Evolutionary conservation across 2,113 vertebrate species (phyloP).

Genomic region (Microtus ochrogaster): DNA sequence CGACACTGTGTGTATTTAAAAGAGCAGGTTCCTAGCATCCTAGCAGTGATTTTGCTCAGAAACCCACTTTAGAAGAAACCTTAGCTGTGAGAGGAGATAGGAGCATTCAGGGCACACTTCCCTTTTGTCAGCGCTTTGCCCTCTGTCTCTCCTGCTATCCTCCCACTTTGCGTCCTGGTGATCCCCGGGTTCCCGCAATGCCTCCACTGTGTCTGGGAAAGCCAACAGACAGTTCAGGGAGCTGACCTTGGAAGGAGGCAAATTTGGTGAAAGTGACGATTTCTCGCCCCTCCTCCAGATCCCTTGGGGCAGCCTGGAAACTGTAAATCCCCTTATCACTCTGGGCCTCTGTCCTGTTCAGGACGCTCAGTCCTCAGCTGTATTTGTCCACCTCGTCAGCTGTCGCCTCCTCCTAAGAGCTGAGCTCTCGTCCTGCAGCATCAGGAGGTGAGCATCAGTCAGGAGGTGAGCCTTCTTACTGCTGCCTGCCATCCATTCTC

Average conservation of each 20-base stretch:
- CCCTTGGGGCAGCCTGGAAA: not conserved
- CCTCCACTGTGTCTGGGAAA: not conserved
- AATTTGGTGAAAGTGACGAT: not conserved
- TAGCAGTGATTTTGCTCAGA: not conserved
- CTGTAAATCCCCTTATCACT: not conserved
- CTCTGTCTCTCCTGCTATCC: not conserved
- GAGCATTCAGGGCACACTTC: not conserved
- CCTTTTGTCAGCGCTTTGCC: not conserved
- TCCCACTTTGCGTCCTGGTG: fast-evolving
- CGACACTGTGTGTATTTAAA: constrained; percentile 37
- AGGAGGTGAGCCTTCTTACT: not conserved
- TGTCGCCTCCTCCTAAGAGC: not conserved
- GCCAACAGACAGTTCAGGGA: not conserved
- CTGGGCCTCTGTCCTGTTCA: not conserved
- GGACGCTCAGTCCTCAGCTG: not conserved
- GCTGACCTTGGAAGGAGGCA: not conserved
- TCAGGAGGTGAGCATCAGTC: not conserved
- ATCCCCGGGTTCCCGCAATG: fast-evolving
- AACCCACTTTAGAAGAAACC: fast-evolving
- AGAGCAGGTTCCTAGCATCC: fast-evolving
- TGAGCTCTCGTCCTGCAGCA: no score
- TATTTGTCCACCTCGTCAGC: not conserved
- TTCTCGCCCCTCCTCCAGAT: not conserved
- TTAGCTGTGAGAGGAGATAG: fast-evolving
- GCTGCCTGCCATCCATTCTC: not conserved